A percentile compares a stretch with the other conserved stretches of the same genome.
phyloP scores from a whole-genome alignment of 2,797 vertebrate genomes.

The Falco cherrug region DNA sequence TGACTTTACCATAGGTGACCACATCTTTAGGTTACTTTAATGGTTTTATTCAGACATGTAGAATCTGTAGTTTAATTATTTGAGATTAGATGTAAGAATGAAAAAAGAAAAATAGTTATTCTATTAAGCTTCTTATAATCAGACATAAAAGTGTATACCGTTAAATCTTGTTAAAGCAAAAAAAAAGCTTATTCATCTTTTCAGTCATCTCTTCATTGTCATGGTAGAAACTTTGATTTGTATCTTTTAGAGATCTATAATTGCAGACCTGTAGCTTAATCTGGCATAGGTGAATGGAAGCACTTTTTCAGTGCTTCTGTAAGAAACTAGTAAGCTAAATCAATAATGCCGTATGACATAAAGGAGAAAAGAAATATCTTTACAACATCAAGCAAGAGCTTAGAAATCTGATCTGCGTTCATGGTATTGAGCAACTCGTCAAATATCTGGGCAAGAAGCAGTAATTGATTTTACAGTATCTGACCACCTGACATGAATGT shows the following conservation, averaged over 20 bases:
- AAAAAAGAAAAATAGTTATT: accelerated
- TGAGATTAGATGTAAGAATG: not conserved
- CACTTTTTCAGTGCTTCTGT: not conserved
- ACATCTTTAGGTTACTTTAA: not conserved
- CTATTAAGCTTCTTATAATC: not conserved
- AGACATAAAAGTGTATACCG: not conserved
- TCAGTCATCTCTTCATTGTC: not conserved
- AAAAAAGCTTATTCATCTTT: not conserved
- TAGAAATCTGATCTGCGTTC: not conserved
- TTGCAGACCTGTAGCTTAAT: not conserved
- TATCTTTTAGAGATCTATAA: not conserved
- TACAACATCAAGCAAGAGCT: not conserved
- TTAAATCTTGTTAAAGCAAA: not conserved
- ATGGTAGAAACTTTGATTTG: not conserved
- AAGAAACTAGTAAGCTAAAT: not conserved
- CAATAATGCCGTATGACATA: not conserved
- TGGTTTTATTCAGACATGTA: not conserved
- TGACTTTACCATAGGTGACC: not conserved
- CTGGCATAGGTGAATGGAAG: not conserved
- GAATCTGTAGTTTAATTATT: not conserved
- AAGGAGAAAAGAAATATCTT: not conserved
- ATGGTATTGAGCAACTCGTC: not conserved
- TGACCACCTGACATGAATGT: not conserved
- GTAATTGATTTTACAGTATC: not conserved
- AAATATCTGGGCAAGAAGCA: not conserved